Conservation (phyloP, 2,113 vertebrate species). For the Stegastes partitus region DNA sequence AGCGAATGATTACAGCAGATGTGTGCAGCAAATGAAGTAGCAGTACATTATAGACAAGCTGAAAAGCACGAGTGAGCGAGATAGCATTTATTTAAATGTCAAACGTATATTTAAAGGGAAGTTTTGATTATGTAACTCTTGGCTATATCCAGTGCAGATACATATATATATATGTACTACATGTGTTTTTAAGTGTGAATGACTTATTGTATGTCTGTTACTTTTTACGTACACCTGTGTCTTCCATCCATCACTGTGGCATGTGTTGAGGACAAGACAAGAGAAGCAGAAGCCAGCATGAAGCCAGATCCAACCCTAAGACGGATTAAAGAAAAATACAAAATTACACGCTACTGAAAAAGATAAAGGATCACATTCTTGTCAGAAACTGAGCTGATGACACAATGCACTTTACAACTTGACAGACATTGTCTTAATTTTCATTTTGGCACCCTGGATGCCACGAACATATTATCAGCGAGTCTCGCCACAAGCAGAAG, state of each 20-base stretch:
- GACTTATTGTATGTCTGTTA: no score
- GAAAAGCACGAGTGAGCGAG: no score
- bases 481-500: background rate
- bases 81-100: no score
- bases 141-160: no score
- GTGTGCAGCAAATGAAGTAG: no score
- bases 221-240: no score
- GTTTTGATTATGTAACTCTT: no score
- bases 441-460: background rate
- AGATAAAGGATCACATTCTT: background rate
- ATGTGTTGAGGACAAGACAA: background rate
- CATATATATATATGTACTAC: no score
- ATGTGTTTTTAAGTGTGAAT: no score
- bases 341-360: background rate
- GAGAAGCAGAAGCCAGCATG: rapidly evolving
- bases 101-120: no score
- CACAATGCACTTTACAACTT: background rate
- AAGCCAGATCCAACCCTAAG: background rate
- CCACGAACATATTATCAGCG: background rate
- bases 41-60: no score
- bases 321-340: background rate
- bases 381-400: background rate
- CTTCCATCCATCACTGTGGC: no score
- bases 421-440: background rate
- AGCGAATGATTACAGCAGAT: background rate